These are phyloP conservation scores for Saccostrea glomerata DNA, from an alignment of 1,140 invertebrate species.

Conservation along the genomic window DNA sequence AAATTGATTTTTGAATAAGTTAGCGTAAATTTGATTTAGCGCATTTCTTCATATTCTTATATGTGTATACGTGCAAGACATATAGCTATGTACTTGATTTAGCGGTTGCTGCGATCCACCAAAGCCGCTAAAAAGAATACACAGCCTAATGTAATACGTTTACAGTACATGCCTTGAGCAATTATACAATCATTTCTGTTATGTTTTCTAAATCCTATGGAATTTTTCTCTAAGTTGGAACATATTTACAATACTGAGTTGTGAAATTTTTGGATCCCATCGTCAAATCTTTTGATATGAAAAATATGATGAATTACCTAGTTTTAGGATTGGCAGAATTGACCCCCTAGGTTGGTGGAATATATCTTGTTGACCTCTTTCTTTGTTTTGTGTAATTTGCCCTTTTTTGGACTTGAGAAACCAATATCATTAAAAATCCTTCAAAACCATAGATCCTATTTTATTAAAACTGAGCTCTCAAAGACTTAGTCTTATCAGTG, in stretches of 20 bases:
- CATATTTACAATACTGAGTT: too few species aligned
- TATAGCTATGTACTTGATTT: too few species aligned
- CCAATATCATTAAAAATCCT: background rate
- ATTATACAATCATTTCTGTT: too few species aligned
- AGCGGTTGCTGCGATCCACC: too few species aligned
- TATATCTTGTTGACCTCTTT: background rate
- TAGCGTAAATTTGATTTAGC: too few species aligned
- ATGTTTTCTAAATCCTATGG: background rate
- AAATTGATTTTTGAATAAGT: too few species aligned
- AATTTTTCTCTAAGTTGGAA: background rate
- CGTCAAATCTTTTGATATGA: background rate
- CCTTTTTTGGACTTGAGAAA: background rate
- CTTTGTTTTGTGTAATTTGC: background rate
- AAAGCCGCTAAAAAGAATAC: too few species aligned
- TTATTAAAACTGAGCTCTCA: background rate
- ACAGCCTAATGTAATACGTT: too few species aligned
- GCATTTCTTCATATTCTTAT: too few species aligned
- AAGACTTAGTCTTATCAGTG: background rate
- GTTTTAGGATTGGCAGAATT: background rate
- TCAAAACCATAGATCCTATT: background rate
- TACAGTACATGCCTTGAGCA: too few species aligned
- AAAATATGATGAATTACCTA: background rate
- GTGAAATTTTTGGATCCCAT: background rate
- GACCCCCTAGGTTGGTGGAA: background rate
- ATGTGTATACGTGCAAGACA: too few species aligned